Base-by-base conservation (phyloP, 2,113 vertebrate genomes). In the Acinonyx jubatus region DNA sequence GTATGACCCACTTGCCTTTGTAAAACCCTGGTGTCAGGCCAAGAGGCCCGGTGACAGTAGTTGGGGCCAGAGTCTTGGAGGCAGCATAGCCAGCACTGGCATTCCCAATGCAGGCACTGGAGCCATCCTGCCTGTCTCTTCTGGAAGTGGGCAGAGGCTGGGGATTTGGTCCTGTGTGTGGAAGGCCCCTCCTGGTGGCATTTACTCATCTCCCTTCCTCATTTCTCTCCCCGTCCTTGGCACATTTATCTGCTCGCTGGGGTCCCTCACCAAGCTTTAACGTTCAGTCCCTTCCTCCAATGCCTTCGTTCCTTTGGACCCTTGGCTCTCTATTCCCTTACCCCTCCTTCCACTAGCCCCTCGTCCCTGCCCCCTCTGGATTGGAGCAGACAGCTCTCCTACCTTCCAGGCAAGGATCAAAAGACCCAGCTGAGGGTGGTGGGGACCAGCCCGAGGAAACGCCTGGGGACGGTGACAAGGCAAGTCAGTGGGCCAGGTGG, bases 401-500 rank as follows among this genome's bases (percentile, higher is more conserved):
- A 98, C 97, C 97, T 98, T 98, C 96, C 98, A 98, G 98, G 97
- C 98, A 98, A 97, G 97, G 94, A 84, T 68, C 97, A 79, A 98
- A 98, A 96, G 98, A 98, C 84, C 87, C 97, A 3, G 93, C 97
- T 97, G 98, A 98, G 98, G 97, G 96, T 55, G 74, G 96, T 94
- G 96, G 91, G 76, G 95, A 97, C 73, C 83, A 96, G 33, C 94
- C 97, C n/a, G 97, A 94, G 68, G 97, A 96, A 16, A 63, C 78
- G 5, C 90, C 87, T 19, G 91, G 68, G 36, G 96, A 98, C 74
- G 25, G 71, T 63, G 91, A 94, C 96, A 97, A 98, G 98, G 98
- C 98, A 97, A 98, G 97, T 92, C 0, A 8, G 52, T 50, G 36
- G 18, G 73, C 9, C 7, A 73, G 55, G 23, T 19, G 78, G 48